A percentile compares a stretch with the other conserved stretches of the same genome.
These are phyloP conservation scores for Diphyllodes magnificus DNA, from an alignment of 2,113 vertebrate species.

Conservation along the genomic window DNA sequence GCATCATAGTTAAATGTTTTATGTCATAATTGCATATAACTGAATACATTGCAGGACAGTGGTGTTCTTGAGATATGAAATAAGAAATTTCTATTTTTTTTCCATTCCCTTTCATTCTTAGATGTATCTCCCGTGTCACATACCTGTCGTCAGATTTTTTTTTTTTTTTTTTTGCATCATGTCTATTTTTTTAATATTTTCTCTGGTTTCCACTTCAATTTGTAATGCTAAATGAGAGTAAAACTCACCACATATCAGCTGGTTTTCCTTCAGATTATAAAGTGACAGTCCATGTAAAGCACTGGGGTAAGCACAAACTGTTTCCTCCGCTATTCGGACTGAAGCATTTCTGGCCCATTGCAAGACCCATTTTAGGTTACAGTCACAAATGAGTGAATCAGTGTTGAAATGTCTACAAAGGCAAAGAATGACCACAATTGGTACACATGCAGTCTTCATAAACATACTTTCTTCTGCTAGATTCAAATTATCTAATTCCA, in stretches of 20 bases:
- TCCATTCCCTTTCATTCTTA: background rate
- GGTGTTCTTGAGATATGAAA: background rate
- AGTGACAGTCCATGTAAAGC: slow-evolving; percentile 79
- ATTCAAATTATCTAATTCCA: background rate
- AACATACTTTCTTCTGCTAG: background rate
- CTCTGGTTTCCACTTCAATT: background rate
- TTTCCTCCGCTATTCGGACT: slow-evolving; percentile 81
- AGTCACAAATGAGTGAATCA: slow-evolving; percentile 88
- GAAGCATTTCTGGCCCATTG: slow-evolving; percentile 77
- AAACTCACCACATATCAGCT: slow-evolving; percentile 83
- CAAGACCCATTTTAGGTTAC: slow-evolving; percentile 85
- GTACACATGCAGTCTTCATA: background rate
- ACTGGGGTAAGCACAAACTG: slow-evolving; percentile 77
- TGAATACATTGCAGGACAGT: background rate
- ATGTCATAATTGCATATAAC: background rate
- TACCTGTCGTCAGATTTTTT: background rate
- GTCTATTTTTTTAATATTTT: background rate
- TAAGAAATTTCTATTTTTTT: background rate
- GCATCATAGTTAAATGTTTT: background rate
- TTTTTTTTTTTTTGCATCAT: background rate
- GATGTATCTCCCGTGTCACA: background rate
- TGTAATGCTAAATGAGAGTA: background rate
- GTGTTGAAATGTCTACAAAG: slow-evolving; percentile 80
- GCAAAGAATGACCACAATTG: background rate
- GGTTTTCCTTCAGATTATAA: slow-evolving; percentile 75